Evolutionary conservation across 2,888 invertebrate species (phyloP).

Genomic region (Gryllus longicercus): DNA sequence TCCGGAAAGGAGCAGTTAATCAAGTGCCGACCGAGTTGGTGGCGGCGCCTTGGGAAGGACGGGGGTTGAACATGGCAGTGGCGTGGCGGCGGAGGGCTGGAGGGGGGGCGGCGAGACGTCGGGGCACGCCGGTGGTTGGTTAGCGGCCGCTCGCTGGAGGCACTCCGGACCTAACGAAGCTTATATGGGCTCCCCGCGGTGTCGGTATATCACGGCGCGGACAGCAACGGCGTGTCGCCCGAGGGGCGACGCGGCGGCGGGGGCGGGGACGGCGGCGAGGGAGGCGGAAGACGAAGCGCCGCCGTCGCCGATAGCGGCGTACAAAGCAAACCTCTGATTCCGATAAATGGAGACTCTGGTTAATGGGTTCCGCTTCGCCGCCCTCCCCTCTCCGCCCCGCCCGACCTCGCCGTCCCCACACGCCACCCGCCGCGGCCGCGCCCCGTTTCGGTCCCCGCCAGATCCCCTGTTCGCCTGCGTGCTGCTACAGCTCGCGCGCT

Average conservation of each 20-base stretch:
- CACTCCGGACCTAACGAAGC: background rate
- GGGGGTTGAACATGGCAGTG: too few species aligned
- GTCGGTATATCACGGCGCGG: conserved; percentile 17
- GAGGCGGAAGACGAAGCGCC: conserved; percentile 5
- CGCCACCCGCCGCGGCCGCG: too few species aligned
- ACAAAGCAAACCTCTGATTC: conserved; percentile 17
- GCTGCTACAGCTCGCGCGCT: too few species aligned
- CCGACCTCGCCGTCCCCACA: background rate
- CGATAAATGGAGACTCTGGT: background rate
- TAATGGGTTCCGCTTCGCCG: conserved; percentile 1
- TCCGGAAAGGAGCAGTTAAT: conserved; percentile 5
- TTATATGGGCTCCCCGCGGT: conserved; percentile 1
- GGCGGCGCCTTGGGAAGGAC: too few species aligned
- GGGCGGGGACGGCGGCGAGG: background rate
- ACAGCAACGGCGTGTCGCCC: background rate
- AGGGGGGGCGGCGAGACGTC: too few species aligned
- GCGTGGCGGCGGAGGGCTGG: too few species aligned
- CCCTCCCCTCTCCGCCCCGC: background rate
- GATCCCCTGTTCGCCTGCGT: too few species aligned
- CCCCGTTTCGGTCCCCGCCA: too few species aligned
- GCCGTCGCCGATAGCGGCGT: conserved; percentile 7
- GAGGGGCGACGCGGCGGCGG: background rate
- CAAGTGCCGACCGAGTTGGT: background rate
- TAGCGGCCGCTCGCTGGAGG: too few species aligned
- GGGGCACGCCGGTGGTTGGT: too few species aligned